Base-by-base conservation (phyloP, 64 coral and sea anemone species). In the Dendrophyllia cribrosa region DNA sequence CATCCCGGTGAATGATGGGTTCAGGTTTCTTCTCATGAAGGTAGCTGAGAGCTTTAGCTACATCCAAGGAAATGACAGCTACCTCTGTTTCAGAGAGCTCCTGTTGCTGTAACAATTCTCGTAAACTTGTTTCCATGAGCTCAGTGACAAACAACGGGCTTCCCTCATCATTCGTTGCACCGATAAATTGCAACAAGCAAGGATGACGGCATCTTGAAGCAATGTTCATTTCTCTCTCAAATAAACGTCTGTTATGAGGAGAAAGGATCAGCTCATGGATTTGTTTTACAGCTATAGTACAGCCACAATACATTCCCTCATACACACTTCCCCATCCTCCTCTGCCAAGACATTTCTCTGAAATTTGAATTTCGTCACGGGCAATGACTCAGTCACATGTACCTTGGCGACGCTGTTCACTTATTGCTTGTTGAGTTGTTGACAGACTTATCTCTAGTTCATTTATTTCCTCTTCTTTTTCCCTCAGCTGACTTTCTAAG, bases 191-290 rank as follows among this genome's bases (percentile, higher is more conserved):
- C 56, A 94, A 63, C 3, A 94, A 59, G 78, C 92, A 94, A 17
- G 93, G 93, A 47, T 94, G 93, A 45, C 93, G 77, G 75, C 93
- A 94, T 51, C 76, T 81, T 45, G 93, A 82, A 43, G 93, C 93
- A 76, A 94, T 94, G 20, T 51, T 58, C 70, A 94, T 94, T 82
- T 94, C 93, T 59, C 93, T 75, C 15, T 90, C 68, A 90, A 94
- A 94, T 17, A 77, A 58, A 9, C 70, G 52, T 7, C 51, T 19
- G 62, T 90, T 90, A 45, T 94, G 49, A 12, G 69, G 67, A 12
- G 87, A 94, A 6, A 90, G 23, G 66, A 94, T 90, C 16, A 77
- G 14, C 0, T 95, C 79, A 20, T 95, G 88, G 59, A 95, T 90
- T 60, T 90, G 79, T 49, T 95, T 95, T 0, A 95, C 93, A 53